Conservation (phyloP, 2,113 vertebrate genomes). For the Prolemur simus region DNA sequence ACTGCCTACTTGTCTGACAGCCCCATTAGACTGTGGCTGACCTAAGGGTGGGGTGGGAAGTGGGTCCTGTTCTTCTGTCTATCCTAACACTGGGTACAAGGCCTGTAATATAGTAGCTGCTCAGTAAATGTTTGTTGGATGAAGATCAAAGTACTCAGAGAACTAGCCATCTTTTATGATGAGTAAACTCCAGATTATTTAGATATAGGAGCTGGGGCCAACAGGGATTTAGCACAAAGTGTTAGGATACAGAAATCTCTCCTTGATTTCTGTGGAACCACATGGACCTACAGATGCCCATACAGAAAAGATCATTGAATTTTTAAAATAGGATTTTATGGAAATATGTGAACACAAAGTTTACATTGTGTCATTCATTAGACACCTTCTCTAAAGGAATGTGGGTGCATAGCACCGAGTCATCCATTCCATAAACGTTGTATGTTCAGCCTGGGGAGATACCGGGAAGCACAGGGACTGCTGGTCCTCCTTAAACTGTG, state of each 20-base stretch:
- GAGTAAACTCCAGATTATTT: neutral
- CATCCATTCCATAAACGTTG: neutral
- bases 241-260: slow-evolving; percentile 4
- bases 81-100: neutral
- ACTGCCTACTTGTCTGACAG: neutral
- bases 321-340: neutral
- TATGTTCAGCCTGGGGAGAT: neutral
- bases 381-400: neutral
- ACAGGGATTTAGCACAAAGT: neutral
- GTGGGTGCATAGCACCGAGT: neutral
- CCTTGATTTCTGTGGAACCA: neutral
- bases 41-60: neutral
- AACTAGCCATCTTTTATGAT: neutral
- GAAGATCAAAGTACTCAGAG: neutral
- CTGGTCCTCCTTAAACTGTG: neutral
- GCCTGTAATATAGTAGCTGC: neutral
- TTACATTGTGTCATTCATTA: neutral
- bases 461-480: neutral
- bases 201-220: neutral
- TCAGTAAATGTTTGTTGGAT: neutral
- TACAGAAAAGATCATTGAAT: neutral
- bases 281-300: neutral
- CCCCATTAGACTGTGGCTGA: neutral
- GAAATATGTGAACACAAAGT: neutral
- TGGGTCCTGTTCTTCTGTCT: neutral